Evolutionary conservation across 2,888 invertebrate species (phyloP).

Genomic region (Yponomeuta evonymella): DNA sequence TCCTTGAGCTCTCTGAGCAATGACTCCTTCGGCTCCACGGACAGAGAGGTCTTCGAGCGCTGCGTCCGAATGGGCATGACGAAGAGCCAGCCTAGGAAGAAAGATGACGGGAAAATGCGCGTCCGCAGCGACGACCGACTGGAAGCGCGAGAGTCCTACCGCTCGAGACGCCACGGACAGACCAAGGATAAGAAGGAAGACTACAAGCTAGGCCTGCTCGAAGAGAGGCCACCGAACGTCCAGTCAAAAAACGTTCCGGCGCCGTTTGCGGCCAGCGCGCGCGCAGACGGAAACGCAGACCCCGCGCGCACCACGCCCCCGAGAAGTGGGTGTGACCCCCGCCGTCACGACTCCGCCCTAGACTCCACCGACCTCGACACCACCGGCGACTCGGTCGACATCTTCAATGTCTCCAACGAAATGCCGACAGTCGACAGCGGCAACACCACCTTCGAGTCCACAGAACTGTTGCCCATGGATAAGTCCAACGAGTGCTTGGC

Average conservation of each 20-base stretch:
- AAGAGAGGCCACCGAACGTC: conserved; percentile 80
- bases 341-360: conserved; percentile 32
- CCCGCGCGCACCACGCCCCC: conserved; percentile 35
- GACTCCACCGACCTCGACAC: conserved; percentile 15
- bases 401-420: conserved; percentile 31
- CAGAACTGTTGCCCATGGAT: conserved; percentile 26
- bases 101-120: conserved; percentile 30
- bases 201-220: conserved; percentile 56
- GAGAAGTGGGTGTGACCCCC: conserved; percentile 64
- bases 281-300: conserved; percentile 58
- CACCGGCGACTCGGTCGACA: conserved; percentile 8
- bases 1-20: conserved; percentile 56
- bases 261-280: conserved; percentile 82
- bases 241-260: conserved; percentile 84
- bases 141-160: conserved; percentile 26
- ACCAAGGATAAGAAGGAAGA: conserved; percentile 34
- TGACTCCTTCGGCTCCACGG: conserved; percentile 64
- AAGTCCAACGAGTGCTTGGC: conserved; percentile 67
- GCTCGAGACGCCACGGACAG: conserved; percentile 23
- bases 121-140: conserved; percentile 44
- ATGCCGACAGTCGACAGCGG: conserved; percentile 33
- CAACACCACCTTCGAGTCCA: conserved; percentile 35
- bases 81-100: conserved; percentile 32
- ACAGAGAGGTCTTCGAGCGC: conserved; percentile 79
- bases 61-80: conserved; percentile 86